Base-by-base conservation (phyloP, 2,888 invertebrate species). In the Griposia aprilina region DNA sequence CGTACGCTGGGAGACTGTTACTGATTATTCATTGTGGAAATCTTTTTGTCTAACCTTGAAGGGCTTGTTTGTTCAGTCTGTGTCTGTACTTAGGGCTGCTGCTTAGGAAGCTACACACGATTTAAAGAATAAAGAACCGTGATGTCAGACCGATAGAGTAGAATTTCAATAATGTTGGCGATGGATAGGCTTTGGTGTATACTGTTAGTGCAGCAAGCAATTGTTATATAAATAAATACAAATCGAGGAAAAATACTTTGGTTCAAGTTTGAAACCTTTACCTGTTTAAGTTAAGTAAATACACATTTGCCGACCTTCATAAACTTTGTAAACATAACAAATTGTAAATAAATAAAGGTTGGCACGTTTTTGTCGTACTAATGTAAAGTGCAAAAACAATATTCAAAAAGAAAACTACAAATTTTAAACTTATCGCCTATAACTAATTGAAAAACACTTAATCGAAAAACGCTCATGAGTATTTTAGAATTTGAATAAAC, bases 161-260 rank as follows among this genome's bases (percentile, higher is more conserved):
- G 75, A 85, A 78, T 86, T 78, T 76, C 26, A 86, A 86, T 78
- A 63, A 50, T 57, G 20, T 67, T 57, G 15, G 50, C 7, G n/a
- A 60, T 59, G 36, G 36, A 65, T 82, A 75, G 69, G 45, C 13
- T n/a, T n/a, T n/a, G n/a, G n/a, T n/a, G n/a, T n/a, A n/a, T n/a
- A n/a, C n/a, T n/a, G n/a, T n/a, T n/a, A n/a, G n/a, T n/a, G n/a
- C n/a, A n/a, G n/a, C n/a, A n/a, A n/a, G n/a, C n/a, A n/a, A n/a
- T n/a, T n/a, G n/a, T n/a, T n/a, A n/a, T n/a, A n/a, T n/a, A n/a
- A n/a, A n/a, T n/a, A n/a, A 63, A 68, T 60, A 80, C 26, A 48
- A 69, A 68, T 86, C 74, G 52, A 84, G 86, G 76, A 81, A 88
- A 86, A 86, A 82, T 71, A 74, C 55, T 72, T 62, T 71, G 71